Percentiles rank a stretch among this genome's conserved stretches.
phyloP scores from a whole-genome alignment of 2,797 vertebrate genomes.

The Cryptoprocta ferox region DNA sequence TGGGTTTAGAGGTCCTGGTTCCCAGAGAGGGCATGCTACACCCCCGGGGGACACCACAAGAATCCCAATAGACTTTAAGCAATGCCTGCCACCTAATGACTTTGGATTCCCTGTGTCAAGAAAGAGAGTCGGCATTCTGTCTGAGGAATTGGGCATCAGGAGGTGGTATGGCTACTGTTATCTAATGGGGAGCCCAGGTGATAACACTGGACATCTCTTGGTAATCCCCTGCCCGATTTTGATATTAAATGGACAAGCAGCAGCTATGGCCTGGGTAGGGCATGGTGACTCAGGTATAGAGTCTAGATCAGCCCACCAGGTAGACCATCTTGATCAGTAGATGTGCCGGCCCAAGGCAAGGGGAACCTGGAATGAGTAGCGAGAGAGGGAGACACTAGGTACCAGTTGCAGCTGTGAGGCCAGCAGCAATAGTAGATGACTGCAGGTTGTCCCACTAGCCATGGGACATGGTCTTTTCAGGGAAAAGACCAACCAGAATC shows the following conservation, averaged over 20 bases:
- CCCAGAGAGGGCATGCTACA: neutral
- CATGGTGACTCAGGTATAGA: neutral
- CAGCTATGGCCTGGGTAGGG: neutral
- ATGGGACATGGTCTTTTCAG: neutral
- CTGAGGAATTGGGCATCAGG: neutral
- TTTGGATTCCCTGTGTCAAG: neutral
- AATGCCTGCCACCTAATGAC: neutral
- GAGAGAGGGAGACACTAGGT: neutral
- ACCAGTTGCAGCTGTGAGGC: fast-evolving
- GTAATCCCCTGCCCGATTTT: neutral
- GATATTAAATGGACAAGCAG: neutral
- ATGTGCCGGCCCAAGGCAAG: neutral
- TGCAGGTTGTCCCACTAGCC: neutral
- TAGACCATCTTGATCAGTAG: neutral
- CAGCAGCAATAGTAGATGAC: neutral
- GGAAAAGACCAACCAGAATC: neutral
- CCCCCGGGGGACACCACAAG: neutral
- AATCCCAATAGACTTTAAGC: neutral
- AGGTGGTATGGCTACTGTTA: neutral
- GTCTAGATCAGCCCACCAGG: neutral
- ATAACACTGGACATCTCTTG: neutral
- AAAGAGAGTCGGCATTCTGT: neutral
- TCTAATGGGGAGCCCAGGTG: neutral
- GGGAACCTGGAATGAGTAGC: neutral
- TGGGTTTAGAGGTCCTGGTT: neutral